A percentile compares a stretch with the other conserved stretches of the same genome.
Conservation (phyloP, 2,797 vertebrate species). For the Potorous gilbertii region DNA sequence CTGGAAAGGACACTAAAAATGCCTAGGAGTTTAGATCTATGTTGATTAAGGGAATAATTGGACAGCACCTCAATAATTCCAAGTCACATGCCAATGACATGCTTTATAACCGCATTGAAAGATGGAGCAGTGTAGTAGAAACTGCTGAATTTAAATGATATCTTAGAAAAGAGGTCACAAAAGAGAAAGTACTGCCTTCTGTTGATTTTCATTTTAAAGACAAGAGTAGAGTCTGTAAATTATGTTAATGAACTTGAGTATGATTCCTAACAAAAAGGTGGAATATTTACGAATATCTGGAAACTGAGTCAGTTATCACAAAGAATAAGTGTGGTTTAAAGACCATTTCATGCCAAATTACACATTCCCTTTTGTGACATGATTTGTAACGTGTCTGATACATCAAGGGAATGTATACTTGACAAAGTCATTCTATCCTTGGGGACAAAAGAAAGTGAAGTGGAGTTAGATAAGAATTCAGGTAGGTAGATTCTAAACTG, state of each 20-base stretch:
- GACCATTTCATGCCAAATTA: background rate
- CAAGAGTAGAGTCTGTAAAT: background rate
- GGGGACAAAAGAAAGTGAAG: background rate
- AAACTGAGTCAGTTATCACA: background rate
- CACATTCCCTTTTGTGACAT: background rate
- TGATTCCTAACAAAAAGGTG: background rate
- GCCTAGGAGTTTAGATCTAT: background rate
- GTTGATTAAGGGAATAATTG: background rate
- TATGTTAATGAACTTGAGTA: background rate
- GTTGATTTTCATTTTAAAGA: background rate
- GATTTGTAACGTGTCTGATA: background rate
- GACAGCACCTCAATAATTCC: background rate
- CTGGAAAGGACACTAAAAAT: background rate
- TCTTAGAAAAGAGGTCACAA: background rate
- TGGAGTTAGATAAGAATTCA: background rate
- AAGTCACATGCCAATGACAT: background rate
- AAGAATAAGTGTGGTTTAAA: background rate
- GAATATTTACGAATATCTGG: background rate
- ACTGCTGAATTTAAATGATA: background rate
- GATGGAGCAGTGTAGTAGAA: background rate
- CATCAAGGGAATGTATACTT: background rate
- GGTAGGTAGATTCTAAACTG: background rate
- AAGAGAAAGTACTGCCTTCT: background rate
- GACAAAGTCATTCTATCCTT: background rate
- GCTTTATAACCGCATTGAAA: background rate